These are phyloP conservation scores for Leptura quadrifasciata DNA, from an alignment of 2,888 invertebrate species.

Conservation along the genomic window DNA sequence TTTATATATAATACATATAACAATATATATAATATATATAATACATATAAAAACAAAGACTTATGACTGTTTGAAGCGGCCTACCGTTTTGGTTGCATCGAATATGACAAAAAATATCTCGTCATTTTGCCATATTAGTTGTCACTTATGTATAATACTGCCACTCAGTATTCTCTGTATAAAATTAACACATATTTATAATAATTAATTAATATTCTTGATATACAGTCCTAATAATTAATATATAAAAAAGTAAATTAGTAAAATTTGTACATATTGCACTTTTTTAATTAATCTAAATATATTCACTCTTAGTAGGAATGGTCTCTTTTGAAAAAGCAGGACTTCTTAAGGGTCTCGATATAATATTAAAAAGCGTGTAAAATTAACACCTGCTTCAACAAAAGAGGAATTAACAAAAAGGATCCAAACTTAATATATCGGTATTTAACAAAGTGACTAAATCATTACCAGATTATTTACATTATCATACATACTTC, in stretches of 20 bases:
- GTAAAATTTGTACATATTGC: constrained; percentile 86
- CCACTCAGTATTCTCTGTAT: constrained; percentile 73
- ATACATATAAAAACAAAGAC: constrained; percentile 46
- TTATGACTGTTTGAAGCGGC: constrained; percentile 63
- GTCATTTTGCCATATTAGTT: constrained; percentile 41
- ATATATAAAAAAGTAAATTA: constrained; percentile 73
- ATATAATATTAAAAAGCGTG: constrained; percentile 42
- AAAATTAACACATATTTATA: constrained; percentile 71
- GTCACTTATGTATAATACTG: constrained; percentile 69
- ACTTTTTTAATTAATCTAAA: constrained; percentile 75
- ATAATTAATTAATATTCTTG: constrained; percentile 70
- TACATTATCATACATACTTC: constrained; percentile 62
- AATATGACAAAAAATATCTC: constrained; percentile 52
- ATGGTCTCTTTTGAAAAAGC: constrained; percentile 64
- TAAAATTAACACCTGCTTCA: constrained; percentile 53
- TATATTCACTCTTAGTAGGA: constrained; percentile 68
- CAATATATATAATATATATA: constrained; percentile 54
- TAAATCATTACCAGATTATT: constrained; percentile 59
- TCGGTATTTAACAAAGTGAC: constrained; percentile 55
- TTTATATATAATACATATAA: constrained; percentile 5
- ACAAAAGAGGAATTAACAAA: constrained; percentile 64
- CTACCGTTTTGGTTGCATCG: constrained; percentile 56
- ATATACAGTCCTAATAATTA: constrained; percentile 72
- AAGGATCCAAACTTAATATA: constrained; percentile 49
- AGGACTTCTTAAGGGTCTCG: constrained; percentile 49